Evolutionary conservation across 2,888 invertebrate genomes (phyloP), one percentile per base, ranked within the genome.

Genomic region (Drosophila greeni): DNA sequence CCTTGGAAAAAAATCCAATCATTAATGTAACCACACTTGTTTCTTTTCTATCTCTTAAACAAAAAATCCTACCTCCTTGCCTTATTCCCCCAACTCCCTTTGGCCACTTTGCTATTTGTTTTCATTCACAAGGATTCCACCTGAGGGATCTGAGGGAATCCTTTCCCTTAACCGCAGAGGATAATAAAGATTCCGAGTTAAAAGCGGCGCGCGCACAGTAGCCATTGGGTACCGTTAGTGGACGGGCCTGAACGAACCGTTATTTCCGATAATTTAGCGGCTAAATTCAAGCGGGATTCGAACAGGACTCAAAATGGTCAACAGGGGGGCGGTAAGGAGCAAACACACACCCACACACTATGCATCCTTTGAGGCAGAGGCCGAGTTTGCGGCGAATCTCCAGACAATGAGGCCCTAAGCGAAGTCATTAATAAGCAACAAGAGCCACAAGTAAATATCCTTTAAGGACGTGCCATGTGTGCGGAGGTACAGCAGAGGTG

Each of bases 231-330:
- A 67, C 72, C 76, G 82, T 79, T 84, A 79, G 84, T 84, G 51
- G 66, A 62, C 39, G 59, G 59, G 52, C 51, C 52, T 36, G 71
- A 56, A 34, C 54, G 54, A 49, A 75, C 78, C 75, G 85, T 85
- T 81, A 83, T 83, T 81, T 84, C 84, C 69, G 60, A 45, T 85
- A 77, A 81, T 81, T 85, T 81, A 84, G 82, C 81, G 82, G 78
- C 59, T 37, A 40, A 66, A 69, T 57, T 73, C 73, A 78, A 83
- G 83, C 64, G 45, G 60, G 59, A 57, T 18, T 26, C n/a, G 55
- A 24, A 42, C 9, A 23, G 43, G 55, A 51, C 54, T 58, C 23
- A 37, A 42, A 42, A 54, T 34, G 55, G 45, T n/a, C 69, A 70
- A 60, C 84, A 54, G 60, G 82, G 76, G 76, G 76, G 70, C 72